Base-by-base conservation (phyloP, 2,797 vertebrate genomes). In the Cossypha caffra region DNA sequence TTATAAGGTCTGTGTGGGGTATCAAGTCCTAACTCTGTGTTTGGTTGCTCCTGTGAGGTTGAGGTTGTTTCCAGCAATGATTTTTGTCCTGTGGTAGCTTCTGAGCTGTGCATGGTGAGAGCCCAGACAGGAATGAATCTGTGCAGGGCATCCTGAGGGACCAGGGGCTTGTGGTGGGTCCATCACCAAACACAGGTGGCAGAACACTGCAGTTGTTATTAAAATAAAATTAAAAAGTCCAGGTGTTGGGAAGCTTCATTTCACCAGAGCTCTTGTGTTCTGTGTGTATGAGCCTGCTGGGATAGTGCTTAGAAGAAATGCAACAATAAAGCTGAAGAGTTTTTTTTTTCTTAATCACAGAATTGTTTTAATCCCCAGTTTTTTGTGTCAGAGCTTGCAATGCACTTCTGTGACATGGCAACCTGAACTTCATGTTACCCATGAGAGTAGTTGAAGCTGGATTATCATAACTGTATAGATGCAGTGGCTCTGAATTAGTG, bases 371-470 rank as follows among this genome's bases (percentile, higher is more conserved):
- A 54, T 73, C 35, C 29, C 13, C 7, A 8, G 40, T 16, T 25
- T n/a, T 52, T 42, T 77, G 23, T 55, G 33, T 88, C 33, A n/a
- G 8, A 29, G 51, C 48, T 13, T 28, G 7, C 33, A 16, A 26
- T 59, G 43, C 10, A 2, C n/a, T 59, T 6, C 72, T 71, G n/a
- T 64, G 55, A 40, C 2, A 1, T n/a, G 47, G 50, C 59, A 90
- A 38, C 26, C 35, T 68, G 74, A n/a, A 51, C 42, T 47, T 48
- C 25, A 23, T 17, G 19, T 73, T 76, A 66, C 17, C 24, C 54
- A 10, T 13, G 54, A 79, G 52, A 89, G 33, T 13, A 76, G 31
- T 40, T 79, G 55, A 68, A 96, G 69, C 40, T 89, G 80, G 31
- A 38, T 80, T 68, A 9, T 61, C 50, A 33, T 10, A 84, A 31